Evolutionary conservation across 2,888 invertebrate genomes (phyloP), one percentile per base, ranked within the genome.

Genomic region (Mechanitis messenoides): DNA sequence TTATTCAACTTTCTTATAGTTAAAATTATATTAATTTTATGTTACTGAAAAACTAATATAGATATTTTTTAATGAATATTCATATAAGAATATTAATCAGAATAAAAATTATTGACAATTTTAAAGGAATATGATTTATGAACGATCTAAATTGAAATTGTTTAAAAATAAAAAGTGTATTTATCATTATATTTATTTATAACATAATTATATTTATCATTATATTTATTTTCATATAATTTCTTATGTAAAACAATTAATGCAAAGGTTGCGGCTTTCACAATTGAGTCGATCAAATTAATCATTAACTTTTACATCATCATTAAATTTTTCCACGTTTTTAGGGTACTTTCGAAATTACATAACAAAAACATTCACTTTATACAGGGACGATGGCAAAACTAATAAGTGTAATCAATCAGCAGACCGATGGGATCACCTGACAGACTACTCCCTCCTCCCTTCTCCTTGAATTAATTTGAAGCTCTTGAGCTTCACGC

Each of bases 401-500:
- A 85, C 87, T 89, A 89, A 90, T 89, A 89, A 88, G 83, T 80
- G 84, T 86, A 87, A 90, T 90, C 89, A 89, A 90, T 90, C 89
- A 89, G 87, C 79, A 77, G 64, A 61, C 67, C 74, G 84, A 86
- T 86, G 85, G 84, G 87, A 87, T 87, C 87, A 81, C 83, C 84
- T 83, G 85, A 83, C 85, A 85, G 82, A 83, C 84, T 74, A 73
- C 42, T 11, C 56, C 45, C 59, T 20, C 67, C 68, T 58, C 53
- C 58, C 58, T 35, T 20, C 20, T 20, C 20, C 20, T 20, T 20
- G 20, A 20, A 20, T 20, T 20, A 20, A 20, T 20, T 20, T 20
- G 20, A 55, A 55, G 50, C 53, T 50, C 50, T 20, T 20, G 20
- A 55, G 66, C 47, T 58, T 62, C 62, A 72, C 64, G 62, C 68